Evolutionary conservation across 2,797 vertebrate genomes (phyloP).

Genomic region (Neoniphon sammara): DNA sequence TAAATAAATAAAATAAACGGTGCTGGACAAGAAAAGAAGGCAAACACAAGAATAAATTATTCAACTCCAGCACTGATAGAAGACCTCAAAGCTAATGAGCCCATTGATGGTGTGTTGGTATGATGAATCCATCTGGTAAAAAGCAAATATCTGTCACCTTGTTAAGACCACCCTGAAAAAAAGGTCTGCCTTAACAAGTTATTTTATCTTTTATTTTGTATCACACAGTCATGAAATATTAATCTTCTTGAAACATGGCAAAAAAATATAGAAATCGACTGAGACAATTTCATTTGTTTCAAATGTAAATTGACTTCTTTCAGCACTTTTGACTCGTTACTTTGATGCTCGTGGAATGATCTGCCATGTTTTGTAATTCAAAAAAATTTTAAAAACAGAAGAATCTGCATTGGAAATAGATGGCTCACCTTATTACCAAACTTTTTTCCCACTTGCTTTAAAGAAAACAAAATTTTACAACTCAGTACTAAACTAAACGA

Average conservation of each 20-base stretch:
- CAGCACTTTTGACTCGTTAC: no score
- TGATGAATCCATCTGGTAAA: constrained; percentile 35
- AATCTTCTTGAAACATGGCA: no score
- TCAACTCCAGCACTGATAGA: constrained; percentile 55
- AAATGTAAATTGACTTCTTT: no score
- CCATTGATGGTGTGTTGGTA: constrained; percentile 23
- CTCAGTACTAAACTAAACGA: no score
- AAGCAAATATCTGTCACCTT: constrained; percentile 42
- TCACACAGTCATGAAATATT: neutral
- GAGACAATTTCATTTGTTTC: no score
- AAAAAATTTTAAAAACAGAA: neutral
- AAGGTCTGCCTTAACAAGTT: constrained; percentile 26
- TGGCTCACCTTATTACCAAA: neutral
- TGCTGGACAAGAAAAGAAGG: constrained; percentile 48
- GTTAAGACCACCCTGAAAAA: constrained; percentile 22
- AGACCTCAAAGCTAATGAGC: constrained; percentile 77
- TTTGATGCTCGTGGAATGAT: no score
- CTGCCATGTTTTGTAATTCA: no score
- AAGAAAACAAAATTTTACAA: no score
- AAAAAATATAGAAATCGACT: no score
- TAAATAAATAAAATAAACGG: constrained; percentile 29
- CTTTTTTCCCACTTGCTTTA: neutral
- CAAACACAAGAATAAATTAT: constrained; percentile 51
- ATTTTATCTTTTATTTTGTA: constrained; percentile 8
- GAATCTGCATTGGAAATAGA: neutral